Evolutionary conservation across 2,888 invertebrate species (phyloP).

Genomic region (Tuta absoluta): DNA sequence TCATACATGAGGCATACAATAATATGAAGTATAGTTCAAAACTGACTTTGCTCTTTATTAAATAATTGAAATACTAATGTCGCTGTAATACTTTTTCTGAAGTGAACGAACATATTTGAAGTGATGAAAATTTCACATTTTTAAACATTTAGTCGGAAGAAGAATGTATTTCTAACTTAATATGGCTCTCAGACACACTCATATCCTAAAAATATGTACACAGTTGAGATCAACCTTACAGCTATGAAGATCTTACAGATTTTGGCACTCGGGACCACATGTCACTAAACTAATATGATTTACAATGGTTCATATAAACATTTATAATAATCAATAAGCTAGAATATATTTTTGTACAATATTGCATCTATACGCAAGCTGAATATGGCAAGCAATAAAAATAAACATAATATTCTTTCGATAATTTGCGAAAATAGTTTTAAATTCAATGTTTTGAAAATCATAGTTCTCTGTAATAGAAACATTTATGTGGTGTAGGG

Average conservation of each 20-base stretch:
- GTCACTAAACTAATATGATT: conserved; percentile 39
- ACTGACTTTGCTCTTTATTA: no score
- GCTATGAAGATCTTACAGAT: conserved; percentile 73
- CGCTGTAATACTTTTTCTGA: no score
- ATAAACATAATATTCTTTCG: conserved; percentile 11
- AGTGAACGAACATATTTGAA: no score
- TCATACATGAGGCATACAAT: no score
- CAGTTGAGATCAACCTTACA: conserved; percentile 77
- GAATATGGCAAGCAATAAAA: conserved; percentile 50
- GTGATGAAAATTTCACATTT: no score
- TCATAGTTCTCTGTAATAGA: background rate
- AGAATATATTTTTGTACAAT: conserved; percentile 50
- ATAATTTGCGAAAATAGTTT: background rate
- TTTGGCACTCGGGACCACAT: conserved; percentile 79
- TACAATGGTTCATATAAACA: conserved; percentile 31
- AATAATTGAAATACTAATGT: no score
- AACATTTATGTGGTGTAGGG: no score
- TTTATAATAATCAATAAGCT: conserved; percentile 25
- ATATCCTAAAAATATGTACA: conserved; percentile 64
- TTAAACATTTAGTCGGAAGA: no score
- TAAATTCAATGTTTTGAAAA: conserved; percentile 2
- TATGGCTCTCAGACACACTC: conserved; percentile 43
- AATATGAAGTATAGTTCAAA: no score
- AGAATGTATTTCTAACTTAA: background rate
- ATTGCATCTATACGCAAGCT: conserved; percentile 43